Base-by-base conservation (phyloP, 2,113 vertebrate species). In the Plectropomus leopardus region DNA sequence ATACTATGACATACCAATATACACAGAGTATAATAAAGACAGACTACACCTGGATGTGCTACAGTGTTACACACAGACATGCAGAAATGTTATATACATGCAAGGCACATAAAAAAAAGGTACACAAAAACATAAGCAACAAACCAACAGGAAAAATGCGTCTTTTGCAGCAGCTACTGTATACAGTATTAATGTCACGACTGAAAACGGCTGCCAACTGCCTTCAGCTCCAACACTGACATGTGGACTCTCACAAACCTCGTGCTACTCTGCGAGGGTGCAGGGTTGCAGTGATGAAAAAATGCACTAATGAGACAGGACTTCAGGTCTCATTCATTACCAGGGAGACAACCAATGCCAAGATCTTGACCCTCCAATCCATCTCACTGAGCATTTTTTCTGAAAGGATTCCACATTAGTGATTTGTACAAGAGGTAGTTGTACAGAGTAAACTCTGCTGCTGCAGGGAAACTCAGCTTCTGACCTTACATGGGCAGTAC, bases 291-390 rank as follows among this genome's bases (percentile, higher is more conserved):
- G 23, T 28, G 73, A 48, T 65, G n/a, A 58, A 83, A 65, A 87
- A 75, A 84, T 80, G 50, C 54, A 76, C 24, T 86, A 82, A 82
- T 83, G 69, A 85, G 66, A 82, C 58, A 76, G 19, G 67, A 80
- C 50, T 61, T 83, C 51, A 66, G 66, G 45, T 23, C 45, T 66
- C 36, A 64, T 19, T 65, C 23, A 42, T 44, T 72, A 53, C 79
- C 5, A 59, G 32, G 57, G 61, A 86, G 78, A 75, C 51, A 71
- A 63, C 32, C 26, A 26, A 65, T 72, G 72, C 54, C 81, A 80
- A 83, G 64, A 83, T 85, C 71, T 67, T 68, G 54, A 77, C 78
- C 61, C 68, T 67, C 32, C 82, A 55, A 80, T 81, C 69, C 68
- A 76, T 88, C 75, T 63, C 78, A 66, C 23, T 36, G 44, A 79